Evolutionary conservation across 2,113 vertebrate species (phyloP).

Genomic region (Cottus gobio): DNA sequence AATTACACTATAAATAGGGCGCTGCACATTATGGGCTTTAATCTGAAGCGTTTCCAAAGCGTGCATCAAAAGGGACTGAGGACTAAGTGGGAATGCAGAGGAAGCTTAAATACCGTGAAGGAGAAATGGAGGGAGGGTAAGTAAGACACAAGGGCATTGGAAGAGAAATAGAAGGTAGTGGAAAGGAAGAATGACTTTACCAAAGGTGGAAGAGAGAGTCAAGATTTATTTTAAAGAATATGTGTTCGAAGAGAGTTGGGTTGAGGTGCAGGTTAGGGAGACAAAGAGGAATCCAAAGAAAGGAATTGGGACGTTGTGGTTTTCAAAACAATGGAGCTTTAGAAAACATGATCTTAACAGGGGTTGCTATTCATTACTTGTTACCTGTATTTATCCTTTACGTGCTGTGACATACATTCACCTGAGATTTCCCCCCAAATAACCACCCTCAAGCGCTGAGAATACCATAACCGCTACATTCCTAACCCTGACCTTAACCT

Average conservation of each 20-base stretch:
- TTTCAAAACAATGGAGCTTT: slow-evolving; percentile 3
- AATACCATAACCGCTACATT: too few relatives aligned
- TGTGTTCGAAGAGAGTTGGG: not conserved
- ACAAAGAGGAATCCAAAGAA: not conserved
- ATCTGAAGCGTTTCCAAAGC: slow-evolving; percentile 2
- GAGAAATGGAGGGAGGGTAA: slow-evolving; percentile 4
- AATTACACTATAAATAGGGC: not conserved
- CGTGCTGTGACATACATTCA: not conserved
- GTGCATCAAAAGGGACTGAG: slow-evolving; percentile 47
- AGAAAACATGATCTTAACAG: not conserved
- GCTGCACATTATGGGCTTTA: not conserved
- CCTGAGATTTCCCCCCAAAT: not conserved
- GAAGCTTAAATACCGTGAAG: slow-evolving; percentile 45
- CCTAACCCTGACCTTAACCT: not conserved
- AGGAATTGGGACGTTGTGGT: not conserved
- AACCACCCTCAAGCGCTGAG: not conserved
- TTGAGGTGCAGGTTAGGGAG: slow-evolving; percentile 8
- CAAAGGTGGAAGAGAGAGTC: slow-evolving; percentile 9
- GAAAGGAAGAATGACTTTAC: not conserved
- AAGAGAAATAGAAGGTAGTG: not conserved
- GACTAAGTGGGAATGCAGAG: slow-evolving; percentile 39
- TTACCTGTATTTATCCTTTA: not conserved
- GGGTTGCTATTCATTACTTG: not conserved
- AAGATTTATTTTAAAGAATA: not conserved
- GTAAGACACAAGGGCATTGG: not conserved